Evolutionary conservation across 37 sponge, comb jelly and placozoan genomes (phyloP).

Genomic region (Hormiphora californensis): DNA sequence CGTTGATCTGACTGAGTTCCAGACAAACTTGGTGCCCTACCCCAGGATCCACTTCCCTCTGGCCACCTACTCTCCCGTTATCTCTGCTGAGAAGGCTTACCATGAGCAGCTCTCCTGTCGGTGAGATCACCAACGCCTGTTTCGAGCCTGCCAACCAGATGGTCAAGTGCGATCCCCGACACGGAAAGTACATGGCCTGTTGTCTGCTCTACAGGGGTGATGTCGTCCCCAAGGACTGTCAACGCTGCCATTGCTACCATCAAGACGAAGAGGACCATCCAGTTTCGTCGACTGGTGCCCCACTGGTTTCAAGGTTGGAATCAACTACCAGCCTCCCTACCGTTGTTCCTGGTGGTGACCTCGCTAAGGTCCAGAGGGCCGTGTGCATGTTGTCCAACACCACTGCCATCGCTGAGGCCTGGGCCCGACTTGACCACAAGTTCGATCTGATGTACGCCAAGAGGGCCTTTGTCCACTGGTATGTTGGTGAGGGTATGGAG

Average conservation of each 20-base stretch:
- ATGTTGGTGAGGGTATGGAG: conserved; percentile 90
- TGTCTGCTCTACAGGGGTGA: conserved; percentile 82
- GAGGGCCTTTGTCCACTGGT: conserved; percentile 92
- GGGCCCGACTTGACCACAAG: conserved; percentile 88
- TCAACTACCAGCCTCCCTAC: conserved; percentile 94
- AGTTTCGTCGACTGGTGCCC: conserved; percentile 94
- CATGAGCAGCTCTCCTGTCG: conserved; percentile 77
- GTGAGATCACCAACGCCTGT: conserved; percentile 66
- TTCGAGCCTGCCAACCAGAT: conserved; percentile 91
- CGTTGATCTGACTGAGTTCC: conserved; percentile 80
- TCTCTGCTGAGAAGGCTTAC: conserved; percentile 74
- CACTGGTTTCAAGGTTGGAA: conserved; percentile 94
- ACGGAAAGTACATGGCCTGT: conserved; percentile 90
- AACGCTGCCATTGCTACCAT: conserved; percentile 79
- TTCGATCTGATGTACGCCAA: conserved; percentile 92
- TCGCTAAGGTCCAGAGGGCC: conserved; percentile 82
- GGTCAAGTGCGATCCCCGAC: conserved; percentile 88
- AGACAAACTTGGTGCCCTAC: conserved; percentile 86
- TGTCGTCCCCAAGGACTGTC: conserved; percentile 86
- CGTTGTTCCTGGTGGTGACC: conserved; percentile 84
- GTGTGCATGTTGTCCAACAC: conserved; percentile 93
- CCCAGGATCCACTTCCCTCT: conserved; percentile 90
- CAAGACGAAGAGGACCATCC: conserved; percentile 80
- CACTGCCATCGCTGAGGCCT: conserved; percentile 84
- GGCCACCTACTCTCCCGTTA: conserved; percentile 77